Evolutionary conservation across 2,797 vertebrate genomes (phyloP).

Genomic region (Siniperca obscura): DNA sequence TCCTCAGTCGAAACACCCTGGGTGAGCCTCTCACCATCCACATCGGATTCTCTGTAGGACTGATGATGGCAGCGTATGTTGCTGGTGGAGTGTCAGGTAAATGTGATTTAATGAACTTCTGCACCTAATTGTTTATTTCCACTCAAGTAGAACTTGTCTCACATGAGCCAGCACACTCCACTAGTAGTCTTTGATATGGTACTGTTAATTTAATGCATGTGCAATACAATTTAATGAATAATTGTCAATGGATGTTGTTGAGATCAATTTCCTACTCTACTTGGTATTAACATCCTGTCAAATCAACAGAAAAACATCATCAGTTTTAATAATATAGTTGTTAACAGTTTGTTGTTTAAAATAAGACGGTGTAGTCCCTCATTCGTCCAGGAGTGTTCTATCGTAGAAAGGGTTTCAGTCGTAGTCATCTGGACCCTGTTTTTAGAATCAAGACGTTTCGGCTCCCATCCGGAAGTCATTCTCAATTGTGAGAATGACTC

Average conservation of each 20-base stretch:
- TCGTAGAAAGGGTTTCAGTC: too few species aligned
- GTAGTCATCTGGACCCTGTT: too few species aligned
- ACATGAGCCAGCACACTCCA: not conserved
- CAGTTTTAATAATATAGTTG: slow-evolving; percentile 2
- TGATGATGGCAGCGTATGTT: slow-evolving; percentile 91
- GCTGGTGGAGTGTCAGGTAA: slow-evolving; percentile 95
- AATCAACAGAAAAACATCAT: slow-evolving; percentile 14
- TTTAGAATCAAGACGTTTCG: too few species aligned
- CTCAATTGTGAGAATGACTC: too few species aligned
- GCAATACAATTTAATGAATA: not conserved
- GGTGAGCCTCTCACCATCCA: slow-evolving; percentile 88
- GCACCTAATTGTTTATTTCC: not conserved
- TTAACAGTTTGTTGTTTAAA: slow-evolving; percentile 17
- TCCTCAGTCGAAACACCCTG: slow-evolving; percentile 89
- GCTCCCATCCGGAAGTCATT: too few species aligned
- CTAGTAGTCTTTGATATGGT: not conserved
- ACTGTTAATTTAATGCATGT: not conserved
- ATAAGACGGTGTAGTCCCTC: too few species aligned
- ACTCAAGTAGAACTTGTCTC: not conserved
- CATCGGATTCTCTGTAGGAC: slow-evolving; percentile 92
- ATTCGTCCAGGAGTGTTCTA: too few species aligned
- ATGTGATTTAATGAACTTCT: not conserved
- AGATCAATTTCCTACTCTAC: not conserved
- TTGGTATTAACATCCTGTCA: slow-evolving; percentile 21
- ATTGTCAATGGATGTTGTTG: not conserved